A percentile compares a stretch with the other conserved stretches of the same genome.
Conservation (phyloP, 1,140 invertebrate genomes). For the Hyposmocoma kahamanoa region DNA sequence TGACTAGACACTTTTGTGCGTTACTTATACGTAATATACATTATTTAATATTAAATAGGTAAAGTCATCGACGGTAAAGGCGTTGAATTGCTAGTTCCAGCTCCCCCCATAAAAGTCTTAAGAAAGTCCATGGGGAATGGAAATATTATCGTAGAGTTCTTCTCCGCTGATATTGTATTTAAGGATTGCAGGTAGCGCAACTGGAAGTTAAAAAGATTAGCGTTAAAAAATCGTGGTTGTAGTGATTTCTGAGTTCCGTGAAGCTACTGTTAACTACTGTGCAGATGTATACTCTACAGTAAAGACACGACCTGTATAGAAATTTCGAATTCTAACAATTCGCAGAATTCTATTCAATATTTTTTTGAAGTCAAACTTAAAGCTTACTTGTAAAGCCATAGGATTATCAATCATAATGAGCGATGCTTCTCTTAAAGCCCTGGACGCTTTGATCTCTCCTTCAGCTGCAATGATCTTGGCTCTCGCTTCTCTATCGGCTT, state of each 20-base stretch:
- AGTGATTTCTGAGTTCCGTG: too few relatives aligned
- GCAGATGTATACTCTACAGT: too few relatives aligned
- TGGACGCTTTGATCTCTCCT: constrained; percentile 92
- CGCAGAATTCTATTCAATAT: too few relatives aligned
- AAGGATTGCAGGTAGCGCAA: constrained; percentile 82
- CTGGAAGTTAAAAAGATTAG: constrained; percentile 30
- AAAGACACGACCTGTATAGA: too few relatives aligned
- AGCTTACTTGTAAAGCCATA: constrained; percentile 88
- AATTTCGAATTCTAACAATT: too few relatives aligned
- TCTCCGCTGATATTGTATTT: constrained; percentile 96
- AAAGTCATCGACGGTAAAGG: too few relatives aligned
- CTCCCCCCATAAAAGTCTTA: constrained; percentile 78
- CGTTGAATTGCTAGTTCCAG: constrained; percentile 13
- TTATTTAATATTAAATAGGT: too few relatives aligned
- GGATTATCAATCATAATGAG: constrained; percentile 93
- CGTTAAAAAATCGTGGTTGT: too few relatives aligned
- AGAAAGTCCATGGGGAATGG: constrained; percentile 95
- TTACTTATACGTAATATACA: too few relatives aligned
- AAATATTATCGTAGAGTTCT: constrained; percentile 98
- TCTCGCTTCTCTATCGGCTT: constrained; percentile 80
- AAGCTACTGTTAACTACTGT: too few relatives aligned
- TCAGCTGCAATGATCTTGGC: constrained; percentile 89
- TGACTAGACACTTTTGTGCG: too few relatives aligned
- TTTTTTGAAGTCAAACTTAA: too few relatives aligned
- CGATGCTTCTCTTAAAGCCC: constrained; percentile 92